Conservation (phyloP, 2,888 invertebrate genomes). For the Piscicola geometra region DNA sequence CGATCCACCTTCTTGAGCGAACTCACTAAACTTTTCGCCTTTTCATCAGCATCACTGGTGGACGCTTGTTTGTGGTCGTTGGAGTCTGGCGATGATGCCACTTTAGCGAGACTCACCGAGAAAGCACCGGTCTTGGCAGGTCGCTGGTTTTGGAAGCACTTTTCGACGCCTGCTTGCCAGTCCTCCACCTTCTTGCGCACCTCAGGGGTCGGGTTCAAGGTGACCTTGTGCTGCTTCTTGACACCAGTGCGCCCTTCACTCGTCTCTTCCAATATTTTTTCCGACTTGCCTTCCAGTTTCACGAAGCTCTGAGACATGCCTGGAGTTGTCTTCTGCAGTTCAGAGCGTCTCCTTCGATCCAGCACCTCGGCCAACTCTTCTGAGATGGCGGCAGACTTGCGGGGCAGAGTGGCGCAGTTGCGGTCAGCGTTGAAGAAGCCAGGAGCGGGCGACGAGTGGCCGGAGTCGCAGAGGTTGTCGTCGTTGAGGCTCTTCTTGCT, state of each 20-base stretch:
- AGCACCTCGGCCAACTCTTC: slow-evolving; percentile 25
- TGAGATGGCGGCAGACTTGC: slow-evolving; percentile 92
- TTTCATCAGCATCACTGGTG: background rate
- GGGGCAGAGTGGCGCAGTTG: slow-evolving; percentile 91
- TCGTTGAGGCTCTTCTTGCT: slow-evolving; percentile 7
- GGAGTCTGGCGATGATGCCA: background rate
- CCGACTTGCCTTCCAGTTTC: slow-evolving; percentile 5
- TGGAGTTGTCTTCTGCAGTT: background rate
- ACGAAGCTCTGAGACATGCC: background rate
- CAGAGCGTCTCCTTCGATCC: slow-evolving; percentile 1
- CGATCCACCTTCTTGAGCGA: background rate
- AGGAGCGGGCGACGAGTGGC: slow-evolving; percentile 31
- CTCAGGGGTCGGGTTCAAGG: slow-evolving; percentile 42
- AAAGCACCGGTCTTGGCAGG: slow-evolving; percentile 41
- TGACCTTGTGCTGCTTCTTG: slow-evolving; percentile 11
- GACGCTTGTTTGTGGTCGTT: background rate
- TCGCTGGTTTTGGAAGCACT: slow-evolving; percentile 24
- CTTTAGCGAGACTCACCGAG: slow-evolving; percentile 34
- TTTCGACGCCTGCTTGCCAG: slow-evolving; percentile 43
- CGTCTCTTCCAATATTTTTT: slow-evolving; percentile 2
- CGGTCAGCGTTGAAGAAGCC: slow-evolving; percentile 60
- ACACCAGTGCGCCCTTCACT: slow-evolving; percentile 32
- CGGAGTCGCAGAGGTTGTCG: slow-evolving; percentile 36
- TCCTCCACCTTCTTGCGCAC: slow-evolving; percentile 44
- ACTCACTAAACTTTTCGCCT: background rate